Evolutionary conservation across 2,888 invertebrate species (phyloP).

Genomic region (Cephus nigrinus): DNA sequence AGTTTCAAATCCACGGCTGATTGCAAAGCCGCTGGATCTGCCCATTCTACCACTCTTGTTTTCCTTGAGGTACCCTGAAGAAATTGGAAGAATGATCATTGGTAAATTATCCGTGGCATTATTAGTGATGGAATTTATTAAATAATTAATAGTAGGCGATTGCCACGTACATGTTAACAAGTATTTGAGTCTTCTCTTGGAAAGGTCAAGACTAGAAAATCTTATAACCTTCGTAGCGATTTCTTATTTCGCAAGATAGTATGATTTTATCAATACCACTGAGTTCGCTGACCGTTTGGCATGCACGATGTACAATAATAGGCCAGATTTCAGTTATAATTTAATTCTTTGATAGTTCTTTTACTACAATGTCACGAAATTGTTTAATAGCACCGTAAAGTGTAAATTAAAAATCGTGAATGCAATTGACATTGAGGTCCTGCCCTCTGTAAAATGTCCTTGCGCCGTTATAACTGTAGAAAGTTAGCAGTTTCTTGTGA

Average conservation of each 20-base stretch:
- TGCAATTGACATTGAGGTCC: background rate
- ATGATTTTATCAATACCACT: background rate
- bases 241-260: background rate
- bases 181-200: background rate
- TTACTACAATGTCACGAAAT: background rate
- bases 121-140: background rate
- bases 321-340: background rate
- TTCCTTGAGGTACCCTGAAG: slow-evolving; percentile 73
- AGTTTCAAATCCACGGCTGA: slow-evolving; percentile 76
- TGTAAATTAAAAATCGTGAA: background rate
- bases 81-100: background rate
- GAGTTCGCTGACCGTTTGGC: background rate
- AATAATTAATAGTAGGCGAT: no score
- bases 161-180: no score
- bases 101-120: background rate
- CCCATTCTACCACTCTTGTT: slow-evolving; percentile 85
- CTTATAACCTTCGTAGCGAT: background rate
- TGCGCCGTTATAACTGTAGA: background rate
- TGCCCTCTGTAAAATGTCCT: background rate
- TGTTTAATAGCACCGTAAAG: background rate
- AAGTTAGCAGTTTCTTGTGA: background rate
- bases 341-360: background rate
- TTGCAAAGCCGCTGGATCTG: slow-evolving; percentile 78
- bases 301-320: background rate
- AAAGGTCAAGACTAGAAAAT: background rate